A percentile compares a stretch with the other conserved stretches of the same genome.
Conservation (phyloP, 1,140 invertebrate genomes). For the Copidosoma floridanum region DNA sequence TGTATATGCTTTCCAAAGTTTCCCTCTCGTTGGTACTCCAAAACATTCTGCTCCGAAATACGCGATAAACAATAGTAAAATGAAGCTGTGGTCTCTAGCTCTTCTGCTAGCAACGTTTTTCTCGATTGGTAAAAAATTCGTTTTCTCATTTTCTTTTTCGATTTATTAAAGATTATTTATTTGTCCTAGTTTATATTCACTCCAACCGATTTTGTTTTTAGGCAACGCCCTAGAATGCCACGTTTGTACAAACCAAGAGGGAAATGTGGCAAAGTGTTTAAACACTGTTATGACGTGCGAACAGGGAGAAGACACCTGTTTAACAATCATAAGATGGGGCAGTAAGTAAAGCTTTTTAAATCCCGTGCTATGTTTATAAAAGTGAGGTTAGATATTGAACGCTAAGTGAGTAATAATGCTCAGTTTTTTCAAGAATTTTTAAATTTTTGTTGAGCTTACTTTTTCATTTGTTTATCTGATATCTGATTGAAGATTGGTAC, state of each 20-base stretch:
- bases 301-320: conserved; percentile 81
- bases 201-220: conserved; percentile 35
- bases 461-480: conserved; percentile 7
- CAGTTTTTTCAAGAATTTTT: neutral
- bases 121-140: neutral
- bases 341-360: conserved; percentile 57
- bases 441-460: conserved; percentile 4
- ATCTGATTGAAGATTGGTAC: too few relatives aligned
- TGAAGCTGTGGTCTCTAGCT: neutral
- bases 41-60: too few relatives aligned
- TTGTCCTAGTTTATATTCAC: neutral
- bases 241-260: conserved; percentile 88
- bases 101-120: neutral
- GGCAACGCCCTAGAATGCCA: conserved; percentile 86
- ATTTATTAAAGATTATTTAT: neutral
- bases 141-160: neutral
- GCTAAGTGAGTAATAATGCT: neutral
- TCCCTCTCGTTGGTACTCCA: too few relatives aligned
- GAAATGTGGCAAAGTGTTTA: conserved; percentile 90
- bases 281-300: conserved; percentile 90
- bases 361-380: neutral
- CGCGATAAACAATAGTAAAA: too few relatives aligned
- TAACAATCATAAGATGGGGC: conserved; percentile 88
- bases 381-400: conserved; percentile 18
- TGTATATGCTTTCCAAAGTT: too few relatives aligned